A percentile compares a stretch with the other conserved stretches of the same genome.
phyloP scores from a whole-genome alignment of 92 coral and sea anemone genomes.

The Bergia sp. region DNA sequence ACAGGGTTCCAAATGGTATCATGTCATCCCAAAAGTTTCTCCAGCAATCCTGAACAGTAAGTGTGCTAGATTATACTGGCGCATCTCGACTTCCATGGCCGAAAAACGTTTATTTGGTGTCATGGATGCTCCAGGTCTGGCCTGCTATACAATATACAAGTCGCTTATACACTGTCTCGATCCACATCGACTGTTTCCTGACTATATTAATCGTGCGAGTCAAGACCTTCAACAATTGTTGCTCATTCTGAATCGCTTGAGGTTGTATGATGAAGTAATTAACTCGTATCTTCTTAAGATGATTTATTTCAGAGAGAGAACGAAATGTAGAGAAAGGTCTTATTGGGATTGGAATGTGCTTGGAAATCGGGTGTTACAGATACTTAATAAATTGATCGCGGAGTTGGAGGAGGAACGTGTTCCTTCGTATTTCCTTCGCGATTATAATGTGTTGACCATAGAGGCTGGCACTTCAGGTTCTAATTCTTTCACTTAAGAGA shows the following conservation, averaged over 20 bases:
- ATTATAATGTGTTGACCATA: slow-evolving; percentile 45
- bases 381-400: slow-evolving; percentile 14
- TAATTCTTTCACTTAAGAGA: not conserved
- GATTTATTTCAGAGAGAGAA: slow-evolving; percentile 37
- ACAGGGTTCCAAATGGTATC: slow-evolving; percentile 29
- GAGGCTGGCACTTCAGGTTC: not conserved
- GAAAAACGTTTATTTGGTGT: slow-evolving; percentile 37
- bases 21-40: slow-evolving; percentile 52
- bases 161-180: slow-evolving; percentile 27
- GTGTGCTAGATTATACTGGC: slow-evolving; percentile 44
- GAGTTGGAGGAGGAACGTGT: slow-evolving; percentile 32
- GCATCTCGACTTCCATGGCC: slow-evolving; percentile 56
- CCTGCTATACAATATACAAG: slow-evolving; percentile 51
- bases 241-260: not conserved
- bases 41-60: slow-evolving; percentile 28
- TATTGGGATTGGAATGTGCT: slow-evolving; percentile 38
- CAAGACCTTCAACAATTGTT: slow-evolving; percentile 10
- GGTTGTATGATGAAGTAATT: slow-evolving; percentile 17
- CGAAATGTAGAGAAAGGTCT: not conserved
- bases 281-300: slow-evolving; percentile 53
- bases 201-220: not conserved
- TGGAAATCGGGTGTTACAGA: slow-evolving; percentile 34
- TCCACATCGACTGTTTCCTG: slow-evolving; percentile 10
- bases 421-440: slow-evolving; percentile 43
- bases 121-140: slow-evolving; percentile 17